phyloP scores from a whole-genome alignment of 2,113 vertebrate species.

The Xenopus borealis region DNA sequence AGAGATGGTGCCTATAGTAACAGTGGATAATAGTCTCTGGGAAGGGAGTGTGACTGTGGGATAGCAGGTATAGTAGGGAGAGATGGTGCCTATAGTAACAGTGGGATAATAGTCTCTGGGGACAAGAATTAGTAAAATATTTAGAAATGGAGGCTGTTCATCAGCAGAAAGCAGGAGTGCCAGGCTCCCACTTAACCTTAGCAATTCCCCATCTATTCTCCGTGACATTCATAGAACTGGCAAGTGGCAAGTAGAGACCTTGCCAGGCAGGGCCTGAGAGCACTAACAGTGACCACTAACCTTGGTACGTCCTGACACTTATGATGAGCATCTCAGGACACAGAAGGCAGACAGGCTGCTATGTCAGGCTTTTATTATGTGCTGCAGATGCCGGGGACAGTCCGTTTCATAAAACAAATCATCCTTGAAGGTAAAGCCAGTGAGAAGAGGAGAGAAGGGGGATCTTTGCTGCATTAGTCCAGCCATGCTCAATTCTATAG shows the following conservation, averaged over 20 bases:
- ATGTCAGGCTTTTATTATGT: slow-evolving; percentile 93
- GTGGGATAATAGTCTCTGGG: too few relatives aligned
- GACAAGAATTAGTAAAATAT: too few relatives aligned
- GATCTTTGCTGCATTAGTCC: slow-evolving; percentile 61
- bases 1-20: too few relatives aligned
- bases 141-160: slow-evolving; percentile 63
- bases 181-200: slow-evolving; percentile 85
- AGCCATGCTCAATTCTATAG: slow-evolving; percentile 29
- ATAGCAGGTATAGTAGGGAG: too few relatives aligned
- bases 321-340: slow-evolving; percentile 99
- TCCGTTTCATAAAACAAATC: slow-evolving; percentile 99
- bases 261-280: slow-evolving; percentile 82
- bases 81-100: too few relatives aligned
- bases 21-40: too few relatives aligned
- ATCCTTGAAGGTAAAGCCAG: slow-evolving; percentile 98
- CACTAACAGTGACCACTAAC: slow-evolving; percentile 92
- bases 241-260: slow-evolving; percentile 80
- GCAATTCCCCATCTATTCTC: slow-evolving; percentile 77
- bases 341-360: slow-evolving; percentile 92
- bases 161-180: slow-evolving; percentile 68
- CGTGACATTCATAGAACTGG: slow-evolving; percentile 88
- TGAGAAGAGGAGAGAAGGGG: slow-evolving; percentile 73
- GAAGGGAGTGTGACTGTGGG: too few relatives aligned
- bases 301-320: slow-evolving; percentile 99
- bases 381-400: slow-evolving; percentile 91